A percentile compares a stretch with the other conserved stretches of the same genome.
phyloP scores from a whole-genome alignment of 2,797 vertebrate species.

The Tachyglossus aculeatus region DNA sequence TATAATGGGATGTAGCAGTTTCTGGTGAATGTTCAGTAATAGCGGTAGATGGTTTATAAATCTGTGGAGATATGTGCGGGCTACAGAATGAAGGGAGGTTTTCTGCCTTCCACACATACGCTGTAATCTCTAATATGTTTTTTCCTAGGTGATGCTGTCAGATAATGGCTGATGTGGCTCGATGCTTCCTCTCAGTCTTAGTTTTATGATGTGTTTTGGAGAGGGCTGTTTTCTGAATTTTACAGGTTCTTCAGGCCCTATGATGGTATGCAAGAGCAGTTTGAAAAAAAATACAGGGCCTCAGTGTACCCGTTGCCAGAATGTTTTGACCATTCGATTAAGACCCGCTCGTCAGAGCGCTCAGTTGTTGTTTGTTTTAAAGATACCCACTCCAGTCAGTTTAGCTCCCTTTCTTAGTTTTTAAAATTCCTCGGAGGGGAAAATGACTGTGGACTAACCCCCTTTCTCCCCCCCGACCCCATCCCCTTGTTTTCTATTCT shows the following conservation, averaged over 20 bases:
- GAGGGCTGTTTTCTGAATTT: conserved; percentile 96
- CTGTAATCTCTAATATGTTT: conserved; percentile 99
- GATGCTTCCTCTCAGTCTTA: conserved; percentile 93
- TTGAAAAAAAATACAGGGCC: conserved; percentile 79
- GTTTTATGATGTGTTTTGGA: conserved; percentile 95
- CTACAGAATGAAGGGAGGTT: conserved; percentile 47
- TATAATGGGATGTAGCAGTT: conserved; percentile 18
- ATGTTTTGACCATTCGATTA: conserved; percentile 71
- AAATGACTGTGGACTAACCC: conserved; percentile 65
- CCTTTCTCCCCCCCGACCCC: too few species aligned
- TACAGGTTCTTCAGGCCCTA: conserved; percentile 92
- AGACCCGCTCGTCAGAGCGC: conserved; percentile 66
- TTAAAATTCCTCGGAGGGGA: conserved; percentile 62
- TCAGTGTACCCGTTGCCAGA: conserved; percentile 72
- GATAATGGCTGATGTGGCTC: conserved; percentile 94
- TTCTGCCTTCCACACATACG: conserved; percentile 96
- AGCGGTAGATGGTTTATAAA: conserved; percentile 23
- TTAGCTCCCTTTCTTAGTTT: conserved; percentile 67
- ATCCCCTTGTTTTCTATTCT: conserved; percentile 64
- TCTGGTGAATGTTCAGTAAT: conserved; percentile 18
- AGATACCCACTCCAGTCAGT: conserved; percentile 68
- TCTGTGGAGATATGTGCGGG: conserved; percentile 33
- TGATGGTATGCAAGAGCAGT: conserved; percentile 97
- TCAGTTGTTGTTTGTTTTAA: conserved; percentile 68
- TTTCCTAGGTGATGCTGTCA: conserved; percentile 96